A percentile compares a stretch with the other conserved stretches of the same genome.
Evolutionary conservation across 2,888 invertebrate species (phyloP).

Genomic region (Chloroclystis v-ata): DNA sequence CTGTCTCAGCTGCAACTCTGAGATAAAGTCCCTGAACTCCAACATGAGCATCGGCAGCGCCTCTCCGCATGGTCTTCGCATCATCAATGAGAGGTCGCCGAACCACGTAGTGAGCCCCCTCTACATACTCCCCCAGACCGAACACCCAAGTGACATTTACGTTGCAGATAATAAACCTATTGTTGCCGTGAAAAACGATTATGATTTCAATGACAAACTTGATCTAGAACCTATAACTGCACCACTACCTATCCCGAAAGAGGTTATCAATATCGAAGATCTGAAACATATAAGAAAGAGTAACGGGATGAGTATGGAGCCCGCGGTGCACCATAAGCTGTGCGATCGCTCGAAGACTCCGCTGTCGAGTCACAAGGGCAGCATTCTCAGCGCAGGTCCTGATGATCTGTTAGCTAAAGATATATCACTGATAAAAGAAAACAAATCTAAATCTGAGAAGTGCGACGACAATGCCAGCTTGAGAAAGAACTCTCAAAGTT

Average conservation of each 20-base stretch:
- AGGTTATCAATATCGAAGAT: constrained; percentile 36
- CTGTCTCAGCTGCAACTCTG: constrained; percentile 81
- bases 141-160: constrained; percentile 34
- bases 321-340: constrained; percentile 79
- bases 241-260: constrained; percentile 35
- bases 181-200: constrained; percentile 41
- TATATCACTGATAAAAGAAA: constrained; percentile 41
- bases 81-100: constrained; percentile 53
- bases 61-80: constrained; percentile 57
- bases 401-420: constrained; percentile 59
- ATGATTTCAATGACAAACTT: constrained; percentile 34
- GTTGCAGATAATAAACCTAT: constrained; percentile 38
- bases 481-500: constrained; percentile 66
- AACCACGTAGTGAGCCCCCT: constrained; percentile 47
- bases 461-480: constrained; percentile 43
- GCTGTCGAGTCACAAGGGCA: constrained; percentile 66
- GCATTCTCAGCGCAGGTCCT: constrained; percentile 52
- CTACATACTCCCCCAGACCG: constrained; percentile 55
- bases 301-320: constrained; percentile 58
- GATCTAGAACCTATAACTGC: constrained; percentile 18
- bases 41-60: constrained; percentile 62
- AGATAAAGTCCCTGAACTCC: constrained; percentile 65
- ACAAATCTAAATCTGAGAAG: constrained; percentile 46
- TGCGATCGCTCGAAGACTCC: constrained; percentile 76
- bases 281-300: constrained; percentile 45